A percentile compares a stretch with the other conserved stretches of the same genome.
These are phyloP conservation scores for Holacanthella duospinosa DNA, from an alignment of 2,888 invertebrate genomes.

Conservation along the genomic window DNA sequence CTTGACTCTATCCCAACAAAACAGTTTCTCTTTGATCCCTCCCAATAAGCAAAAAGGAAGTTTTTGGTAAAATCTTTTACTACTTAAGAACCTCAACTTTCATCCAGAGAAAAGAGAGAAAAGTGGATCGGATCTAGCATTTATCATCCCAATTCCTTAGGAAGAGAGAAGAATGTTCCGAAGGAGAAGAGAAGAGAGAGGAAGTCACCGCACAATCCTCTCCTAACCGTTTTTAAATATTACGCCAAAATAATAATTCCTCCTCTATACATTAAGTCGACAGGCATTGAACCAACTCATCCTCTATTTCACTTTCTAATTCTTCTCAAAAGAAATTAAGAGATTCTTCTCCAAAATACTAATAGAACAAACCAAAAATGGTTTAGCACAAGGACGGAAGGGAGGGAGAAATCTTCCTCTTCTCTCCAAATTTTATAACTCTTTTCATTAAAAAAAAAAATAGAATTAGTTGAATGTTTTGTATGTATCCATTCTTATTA, in stretches of 20 bases:
- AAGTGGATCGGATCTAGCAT: constrained; percentile 37
- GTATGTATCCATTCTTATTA: neutral
- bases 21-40: constrained; percentile 33
- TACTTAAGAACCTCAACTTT: no score
- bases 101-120: constrained; percentile 32
- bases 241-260: constrained; percentile 27
- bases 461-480: neutral
- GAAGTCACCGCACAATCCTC: constrained; percentile 11
- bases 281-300: constrained; percentile 17
- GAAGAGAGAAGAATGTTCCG: constrained; percentile 34
- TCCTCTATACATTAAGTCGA: constrained; percentile 30
- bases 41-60: no score
- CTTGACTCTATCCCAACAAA: constrained; percentile 14
- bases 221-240: constrained; percentile 25
- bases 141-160: constrained; percentile 36
- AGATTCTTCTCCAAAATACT: constrained; percentile 20
- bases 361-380: neutral
- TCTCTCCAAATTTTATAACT: neutral
- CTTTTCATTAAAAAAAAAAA: neutral
- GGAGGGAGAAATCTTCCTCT: neutral
- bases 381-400: neutral
- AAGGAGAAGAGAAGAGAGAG: neutral
- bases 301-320: constrained; percentile 31
- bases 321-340: constrained; percentile 33
- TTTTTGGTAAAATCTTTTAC: no score